Conservation (phyloP, 1,140 invertebrate genomes). For the Doryteuthis pealeii region DNA sequence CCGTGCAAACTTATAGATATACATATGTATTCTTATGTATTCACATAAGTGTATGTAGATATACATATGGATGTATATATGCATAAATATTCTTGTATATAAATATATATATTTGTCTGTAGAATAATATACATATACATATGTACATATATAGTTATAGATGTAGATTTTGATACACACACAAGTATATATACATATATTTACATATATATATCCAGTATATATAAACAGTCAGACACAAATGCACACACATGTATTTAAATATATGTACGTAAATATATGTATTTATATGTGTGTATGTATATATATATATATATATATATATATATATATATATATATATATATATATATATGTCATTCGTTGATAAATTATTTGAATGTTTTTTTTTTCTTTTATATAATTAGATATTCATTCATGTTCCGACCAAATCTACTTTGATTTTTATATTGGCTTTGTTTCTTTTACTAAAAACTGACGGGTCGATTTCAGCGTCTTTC, state of each 20-base stretch:
- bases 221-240: background rate
- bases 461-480: constrained; percentile 14
- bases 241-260: background rate
- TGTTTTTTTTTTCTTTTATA: too few species aligned
- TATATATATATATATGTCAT: background rate
- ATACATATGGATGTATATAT: background rate
- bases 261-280: background rate
- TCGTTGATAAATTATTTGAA: too few species aligned
- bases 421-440: constrained; percentile 72
- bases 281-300: background rate
- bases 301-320: constrained; percentile 1
- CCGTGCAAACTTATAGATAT: background rate
- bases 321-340: background rate
- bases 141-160: background rate
- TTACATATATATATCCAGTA: background rate
- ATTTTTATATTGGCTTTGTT: constrained; percentile 27
- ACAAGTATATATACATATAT: background rate
- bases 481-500: constrained; percentile 3
- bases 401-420: background rate
- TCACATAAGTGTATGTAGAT: background rate
- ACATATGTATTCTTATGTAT: background rate
- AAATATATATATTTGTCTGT: too few species aligned
- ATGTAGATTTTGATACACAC: background rate
- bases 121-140: background rate
- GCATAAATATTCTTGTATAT: background rate